Percentiles rank a stretch among this genome's conserved stretches.
Evolutionary conservation across 2,888 invertebrate species (phyloP).

Genomic region (Liodrosophila aerea): DNA sequence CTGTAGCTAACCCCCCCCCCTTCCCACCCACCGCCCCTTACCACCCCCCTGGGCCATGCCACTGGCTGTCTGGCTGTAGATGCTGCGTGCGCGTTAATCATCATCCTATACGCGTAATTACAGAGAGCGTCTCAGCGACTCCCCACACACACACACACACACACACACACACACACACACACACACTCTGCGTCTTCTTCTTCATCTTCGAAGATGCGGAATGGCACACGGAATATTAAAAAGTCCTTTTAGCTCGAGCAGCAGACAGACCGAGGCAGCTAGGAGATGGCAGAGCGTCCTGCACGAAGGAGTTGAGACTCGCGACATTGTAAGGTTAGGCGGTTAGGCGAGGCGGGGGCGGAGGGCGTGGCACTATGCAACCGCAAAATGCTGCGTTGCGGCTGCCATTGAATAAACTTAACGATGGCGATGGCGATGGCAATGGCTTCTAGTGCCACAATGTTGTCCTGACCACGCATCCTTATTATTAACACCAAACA

Average conservation of each 20-base stretch:
- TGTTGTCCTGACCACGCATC: conserved; percentile 56
- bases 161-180: background rate
- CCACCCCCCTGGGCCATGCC: conserved; percentile 15
- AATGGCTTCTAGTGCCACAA: background rate
- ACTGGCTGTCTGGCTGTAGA: conserved; percentile 34
- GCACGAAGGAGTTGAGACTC: background rate
- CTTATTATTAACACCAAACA: conserved; percentile 55
- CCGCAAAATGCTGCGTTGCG: conserved; percentile 52
- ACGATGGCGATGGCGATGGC: conserved; percentile 2
- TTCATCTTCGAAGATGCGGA: conserved; percentile 26
- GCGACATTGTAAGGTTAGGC: conserved; percentile 42
- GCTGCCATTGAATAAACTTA: conserved; percentile 53
- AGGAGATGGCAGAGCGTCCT: conserved; percentile 18
- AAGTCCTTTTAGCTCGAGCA: conserved; percentile 51
- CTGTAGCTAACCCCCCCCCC: conserved; percentile 8
- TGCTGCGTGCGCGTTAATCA: conserved; percentile 75
- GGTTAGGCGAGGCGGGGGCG: too few relatives aligned
- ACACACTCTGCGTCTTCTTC: background rate
- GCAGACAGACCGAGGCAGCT: conserved; percentile 35
- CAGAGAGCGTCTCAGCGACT: conserved; percentile 53
- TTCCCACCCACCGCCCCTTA: background rate
- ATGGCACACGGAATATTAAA: conserved; percentile 69
- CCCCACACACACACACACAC: background rate
- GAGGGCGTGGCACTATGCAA: background rate
- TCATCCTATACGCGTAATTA: conserved; percentile 79